Evolutionary conservation across 2,113 vertebrate species (phyloP).

Genomic region (Lepidothrix coronata): DNA sequence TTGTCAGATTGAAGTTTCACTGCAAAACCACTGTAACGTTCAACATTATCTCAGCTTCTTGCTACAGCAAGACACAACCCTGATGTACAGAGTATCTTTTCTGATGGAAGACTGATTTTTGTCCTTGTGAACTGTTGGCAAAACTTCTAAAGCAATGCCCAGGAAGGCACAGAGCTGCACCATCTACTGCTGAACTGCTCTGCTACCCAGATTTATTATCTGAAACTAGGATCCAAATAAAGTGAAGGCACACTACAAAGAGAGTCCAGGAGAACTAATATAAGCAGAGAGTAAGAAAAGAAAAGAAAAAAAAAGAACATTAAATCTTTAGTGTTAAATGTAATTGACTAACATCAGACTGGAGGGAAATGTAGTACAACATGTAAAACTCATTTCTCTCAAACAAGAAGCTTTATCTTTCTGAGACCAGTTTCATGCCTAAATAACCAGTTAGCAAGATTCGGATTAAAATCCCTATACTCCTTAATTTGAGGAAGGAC

Average conservation of each 20-base stretch:
- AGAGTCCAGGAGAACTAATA: background rate
- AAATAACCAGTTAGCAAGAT: background rate
- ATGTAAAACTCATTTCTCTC: background rate
- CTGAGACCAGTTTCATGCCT: background rate
- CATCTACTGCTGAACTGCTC: background rate
- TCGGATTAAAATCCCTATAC: background rate
- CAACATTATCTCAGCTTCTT: background rate
- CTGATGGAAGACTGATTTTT: background rate
- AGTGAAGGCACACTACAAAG: background rate
- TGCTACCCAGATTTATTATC: background rate
- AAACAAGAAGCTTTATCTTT: background rate
- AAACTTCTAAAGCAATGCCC: background rate
- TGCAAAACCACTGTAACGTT: constrained; percentile 13
- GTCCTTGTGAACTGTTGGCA: background rate
- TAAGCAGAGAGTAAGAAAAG: background rate
- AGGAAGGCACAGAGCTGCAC: background rate
- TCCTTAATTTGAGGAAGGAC: background rate
- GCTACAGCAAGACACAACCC: background rate
- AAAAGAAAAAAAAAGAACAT: rapidly evolving
- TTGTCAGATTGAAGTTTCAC: background rate
- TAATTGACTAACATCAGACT: background rate
- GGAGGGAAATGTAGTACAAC: background rate
- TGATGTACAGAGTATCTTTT: background rate
- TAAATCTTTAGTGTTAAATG: background rate
- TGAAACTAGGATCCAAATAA: background rate